Evolutionary conservation across 2,888 invertebrate genomes (phyloP), one percentile per base, ranked within the genome.

Genomic region (Mesochorus sp.): DNA sequence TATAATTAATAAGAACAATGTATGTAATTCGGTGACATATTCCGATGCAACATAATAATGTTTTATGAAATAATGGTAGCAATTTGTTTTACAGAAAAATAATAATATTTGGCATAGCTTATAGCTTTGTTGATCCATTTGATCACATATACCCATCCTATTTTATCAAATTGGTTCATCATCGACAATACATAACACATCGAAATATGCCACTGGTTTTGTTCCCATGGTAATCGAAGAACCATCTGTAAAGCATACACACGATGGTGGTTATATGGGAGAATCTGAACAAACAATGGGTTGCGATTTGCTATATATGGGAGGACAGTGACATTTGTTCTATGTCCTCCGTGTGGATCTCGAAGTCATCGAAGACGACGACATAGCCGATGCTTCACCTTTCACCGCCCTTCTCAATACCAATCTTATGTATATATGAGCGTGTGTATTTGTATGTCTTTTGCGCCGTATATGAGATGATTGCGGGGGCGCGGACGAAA

Each of bases 261-360:
- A 53, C 12, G 51, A 19, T 19, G 24, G 68, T 49, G 42, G 53
- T 57, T 37, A 61, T 72, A 61, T 44, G 34, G 24, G 59, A 55
- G 68, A 67, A 51, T 49, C 19, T 31, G 31, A 37, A n/a, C 31
- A 71, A 75, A 82, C 82, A 82, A 82, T 82, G 80, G 42, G 59
- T 37, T 53, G 68, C 49, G 59, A 70, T 77, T 75, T 62, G 61
- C 42, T 71, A 47, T 75, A 79, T 82, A 81, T 81, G 82, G 80
- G 81, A 81, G 79, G 81, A 82, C 80, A 82, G 82, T 83, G 81
- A 81, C 81, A 83, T 83, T 83, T 83, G 80, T 71, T 79, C 21
- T 55, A 34, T 57, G 81, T 78, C 76, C 79, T 71, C 80, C 17
- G 55, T 17, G 70, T 28, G 64, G 44, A 77, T 64, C 80, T 34